These are phyloP conservation scores for Smittia aterrima DNA, from an alignment of 2,888 invertebrate genomes.

Conservation along the genomic window DNA sequence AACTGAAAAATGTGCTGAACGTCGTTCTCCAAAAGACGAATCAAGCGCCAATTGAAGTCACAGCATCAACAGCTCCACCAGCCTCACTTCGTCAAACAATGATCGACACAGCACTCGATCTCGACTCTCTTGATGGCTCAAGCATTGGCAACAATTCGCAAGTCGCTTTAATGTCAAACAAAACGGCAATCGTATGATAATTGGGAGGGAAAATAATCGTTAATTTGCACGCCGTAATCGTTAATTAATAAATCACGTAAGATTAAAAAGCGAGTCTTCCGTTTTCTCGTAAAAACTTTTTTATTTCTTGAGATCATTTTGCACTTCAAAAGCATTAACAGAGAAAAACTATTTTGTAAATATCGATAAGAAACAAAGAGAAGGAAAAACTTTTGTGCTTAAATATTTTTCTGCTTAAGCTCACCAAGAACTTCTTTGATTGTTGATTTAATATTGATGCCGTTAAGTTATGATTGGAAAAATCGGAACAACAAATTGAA, in stretches of 20 bases:
- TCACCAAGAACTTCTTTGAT: no score
- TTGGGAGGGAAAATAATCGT: background rate
- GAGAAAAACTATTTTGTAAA: background rate
- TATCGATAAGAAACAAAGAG: background rate
- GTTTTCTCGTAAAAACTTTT: background rate
- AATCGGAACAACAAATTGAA: no score
- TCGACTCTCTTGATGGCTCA: slow-evolving; percentile 79
- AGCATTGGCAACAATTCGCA: slow-evolving; percentile 68
- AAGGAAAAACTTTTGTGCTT: no score
- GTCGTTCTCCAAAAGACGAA: slow-evolving; percentile 42
- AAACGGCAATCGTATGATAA: slow-evolving; percentile 56
- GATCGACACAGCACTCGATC: slow-evolving; percentile 86
- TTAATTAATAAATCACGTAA: background rate
- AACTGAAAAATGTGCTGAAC: slow-evolving; percentile 41
- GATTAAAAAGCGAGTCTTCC: slow-evolving; percentile 6
- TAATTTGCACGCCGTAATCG: background rate
- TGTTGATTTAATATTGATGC: no score
- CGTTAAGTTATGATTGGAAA: no score
- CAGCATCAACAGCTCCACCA: slow-evolving; percentile 43
- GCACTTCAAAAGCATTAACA: background rate
- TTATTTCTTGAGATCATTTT: background rate
- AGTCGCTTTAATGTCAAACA: slow-evolving; percentile 59
- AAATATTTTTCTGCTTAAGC: background rate
- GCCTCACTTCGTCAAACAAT: slow-evolving; percentile 77
- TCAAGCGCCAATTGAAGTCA: slow-evolving; percentile 42